Evolutionary conservation across 2,888 invertebrate genomes (phyloP).

Genomic region (Napeogenes inachia): DNA sequence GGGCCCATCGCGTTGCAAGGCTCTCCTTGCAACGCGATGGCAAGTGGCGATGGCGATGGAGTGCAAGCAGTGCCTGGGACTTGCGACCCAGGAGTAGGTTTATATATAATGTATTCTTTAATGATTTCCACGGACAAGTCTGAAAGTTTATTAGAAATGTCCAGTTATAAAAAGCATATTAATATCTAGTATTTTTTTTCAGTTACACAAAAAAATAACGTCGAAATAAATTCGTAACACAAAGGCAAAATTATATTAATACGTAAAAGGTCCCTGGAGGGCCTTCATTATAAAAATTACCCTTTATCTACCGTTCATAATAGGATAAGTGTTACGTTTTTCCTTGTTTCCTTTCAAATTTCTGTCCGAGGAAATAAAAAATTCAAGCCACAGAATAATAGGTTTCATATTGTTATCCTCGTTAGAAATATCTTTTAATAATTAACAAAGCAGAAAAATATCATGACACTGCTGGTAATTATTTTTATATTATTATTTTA

Average conservation of each 20-base stretch:
- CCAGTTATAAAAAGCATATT: slow-evolving; percentile 14
- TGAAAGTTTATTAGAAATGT: slow-evolving; percentile 4
- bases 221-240: slow-evolving; percentile 39
- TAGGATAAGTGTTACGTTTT: slow-evolving; percentile 47
- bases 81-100: too few species aligned
- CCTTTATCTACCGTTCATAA: slow-evolving; percentile 56
- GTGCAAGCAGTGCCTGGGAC: too few species aligned
- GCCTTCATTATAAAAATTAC: slow-evolving; percentile 46
- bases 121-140: too few species aligned
- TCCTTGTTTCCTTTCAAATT: slow-evolving; percentile 56
- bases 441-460: too few species aligned
- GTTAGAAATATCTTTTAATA: too few species aligned
- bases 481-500: too few species aligned
- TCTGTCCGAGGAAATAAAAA: slow-evolving; percentile 47
- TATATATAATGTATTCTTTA: too few species aligned
- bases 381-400: slow-evolving; percentile 64
- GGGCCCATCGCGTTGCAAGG: too few species aligned
- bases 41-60: too few species aligned
- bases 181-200: neutral
- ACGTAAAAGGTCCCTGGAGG: slow-evolving; percentile 43
- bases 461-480: too few species aligned
- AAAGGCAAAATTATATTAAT: slow-evolving; percentile 56
- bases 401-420: slow-evolving; percentile 51
- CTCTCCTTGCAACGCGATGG: too few species aligned
- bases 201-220: slow-evolving; percentile 11